These are phyloP conservation scores for Psilopsiagon aurifrons DNA, from an alignment of 2,113 vertebrate species.

Conservation along the genomic window DNA sequence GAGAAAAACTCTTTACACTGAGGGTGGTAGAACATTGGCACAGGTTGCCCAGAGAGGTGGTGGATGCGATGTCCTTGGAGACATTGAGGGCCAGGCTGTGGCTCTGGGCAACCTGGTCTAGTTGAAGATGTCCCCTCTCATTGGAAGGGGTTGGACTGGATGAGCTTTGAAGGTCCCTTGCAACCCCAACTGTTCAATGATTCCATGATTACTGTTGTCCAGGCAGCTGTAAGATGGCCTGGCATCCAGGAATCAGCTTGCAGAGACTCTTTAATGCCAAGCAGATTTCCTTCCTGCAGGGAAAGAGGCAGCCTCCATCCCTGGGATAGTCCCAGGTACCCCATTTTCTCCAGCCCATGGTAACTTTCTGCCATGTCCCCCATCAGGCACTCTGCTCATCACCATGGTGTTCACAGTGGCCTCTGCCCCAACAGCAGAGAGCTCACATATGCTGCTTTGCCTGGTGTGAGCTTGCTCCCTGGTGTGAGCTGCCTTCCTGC, in stretches of 20 bases:
- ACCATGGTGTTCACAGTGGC: background rate
- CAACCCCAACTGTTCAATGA: background rate
- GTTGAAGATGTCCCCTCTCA: background rate
- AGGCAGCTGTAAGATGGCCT: background rate
- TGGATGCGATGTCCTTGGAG: background rate
- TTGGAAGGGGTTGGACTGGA: background rate
- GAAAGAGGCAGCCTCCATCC: background rate
- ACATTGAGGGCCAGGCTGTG: background rate
- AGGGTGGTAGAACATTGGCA: background rate
- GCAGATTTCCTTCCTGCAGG: background rate
- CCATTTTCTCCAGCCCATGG: background rate
- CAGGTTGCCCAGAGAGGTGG: background rate
- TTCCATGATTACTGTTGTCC: background rate
- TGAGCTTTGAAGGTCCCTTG: background rate
- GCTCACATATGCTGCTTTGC: background rate
- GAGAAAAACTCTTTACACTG: background rate
- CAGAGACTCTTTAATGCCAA: background rate
- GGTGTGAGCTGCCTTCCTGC: background rate
- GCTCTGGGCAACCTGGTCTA: background rate
- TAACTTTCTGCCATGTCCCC: background rate
- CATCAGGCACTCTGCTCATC: background rate
- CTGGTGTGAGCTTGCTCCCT: background rate
- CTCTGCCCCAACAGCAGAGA: background rate
- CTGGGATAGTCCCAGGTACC: background rate
- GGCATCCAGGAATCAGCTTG: background rate